Conservation (phyloP, 30 jellyfish, hydroid and myxozoan species). For the Aurelia aurita region DNA sequence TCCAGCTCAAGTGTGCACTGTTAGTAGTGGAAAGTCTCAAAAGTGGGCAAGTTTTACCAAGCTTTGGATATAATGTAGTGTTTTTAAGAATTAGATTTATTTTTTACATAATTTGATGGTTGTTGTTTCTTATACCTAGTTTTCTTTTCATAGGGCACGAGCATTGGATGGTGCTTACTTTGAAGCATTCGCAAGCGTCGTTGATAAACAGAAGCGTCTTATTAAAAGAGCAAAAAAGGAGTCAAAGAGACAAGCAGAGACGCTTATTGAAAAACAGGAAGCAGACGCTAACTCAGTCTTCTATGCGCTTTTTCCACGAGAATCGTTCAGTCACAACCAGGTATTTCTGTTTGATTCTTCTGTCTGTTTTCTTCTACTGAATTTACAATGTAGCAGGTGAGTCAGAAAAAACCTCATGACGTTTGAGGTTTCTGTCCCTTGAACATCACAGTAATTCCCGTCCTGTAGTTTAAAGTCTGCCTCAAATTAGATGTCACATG, state of each 20-base stretch:
- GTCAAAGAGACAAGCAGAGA: slow-evolving; percentile 56
- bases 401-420: too few species aligned
- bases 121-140: too few species aligned
- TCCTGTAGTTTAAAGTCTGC: too few species aligned
- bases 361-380: background rate
- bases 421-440: too few species aligned
- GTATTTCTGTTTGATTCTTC: background rate
- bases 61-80: too few species aligned
- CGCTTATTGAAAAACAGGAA: slow-evolving; percentile 27
- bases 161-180: slow-evolving; percentile 89
- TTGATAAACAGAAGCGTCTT: slow-evolving; percentile 70
- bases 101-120: too few species aligned
- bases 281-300: slow-evolving; percentile 52
- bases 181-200: slow-evolving; percentile 73
- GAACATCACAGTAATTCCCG: too few species aligned
- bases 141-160: slow-evolving; percentile 57
- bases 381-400: background rate
- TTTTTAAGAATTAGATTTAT: too few species aligned
- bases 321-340: slow-evolving; percentile 34
- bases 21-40: too few species aligned
- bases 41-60: too few species aligned
- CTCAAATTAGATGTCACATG: too few species aligned
- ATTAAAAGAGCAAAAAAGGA: slow-evolving; percentile 79
- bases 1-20: too few species aligned
- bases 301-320: slow-evolving; percentile 23